These are phyloP conservation scores for Vipera latastei DNA, from an alignment of 2,797 vertebrate species.

Conservation along the genomic window DNA sequence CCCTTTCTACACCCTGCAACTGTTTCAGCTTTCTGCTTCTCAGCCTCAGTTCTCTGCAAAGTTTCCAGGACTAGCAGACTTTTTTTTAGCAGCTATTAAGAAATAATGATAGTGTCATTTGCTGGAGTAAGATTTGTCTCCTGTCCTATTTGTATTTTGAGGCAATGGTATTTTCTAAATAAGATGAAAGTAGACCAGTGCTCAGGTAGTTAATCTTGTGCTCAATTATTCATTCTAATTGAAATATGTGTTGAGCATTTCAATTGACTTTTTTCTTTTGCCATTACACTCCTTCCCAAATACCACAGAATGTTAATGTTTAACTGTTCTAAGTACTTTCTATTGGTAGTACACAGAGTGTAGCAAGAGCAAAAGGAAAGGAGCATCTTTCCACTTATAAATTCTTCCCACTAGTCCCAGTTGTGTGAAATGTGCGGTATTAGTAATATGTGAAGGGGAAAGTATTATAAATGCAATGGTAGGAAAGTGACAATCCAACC, in stretches of 20 bases:
- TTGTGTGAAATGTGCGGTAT: neutral
- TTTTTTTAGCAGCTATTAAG: neutral
- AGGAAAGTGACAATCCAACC: neutral
- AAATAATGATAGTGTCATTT: neutral
- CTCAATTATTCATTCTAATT: constrained; percentile 53
- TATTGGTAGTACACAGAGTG: too few relatives aligned
- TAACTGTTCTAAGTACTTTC: constrained; percentile 31
- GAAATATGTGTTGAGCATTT: constrained; percentile 55
- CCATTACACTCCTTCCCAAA: constrained; percentile 47
- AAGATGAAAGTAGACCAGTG: neutral
- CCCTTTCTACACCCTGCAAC: neutral
- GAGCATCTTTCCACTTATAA: neutral
- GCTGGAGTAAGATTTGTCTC: constrained; percentile 18
- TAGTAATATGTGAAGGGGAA: neutral
- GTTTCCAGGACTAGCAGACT: neutral
- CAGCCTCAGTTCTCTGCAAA: neutral
- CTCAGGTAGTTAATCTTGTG: constrained; percentile 14
- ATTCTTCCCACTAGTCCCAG: neutral
- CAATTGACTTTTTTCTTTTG: constrained; percentile 43
- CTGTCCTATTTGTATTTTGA: neutral
- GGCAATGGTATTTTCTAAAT: neutral
- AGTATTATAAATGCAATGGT: neutral
- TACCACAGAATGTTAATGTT: constrained; percentile 56
- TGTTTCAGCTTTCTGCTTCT: neutral
- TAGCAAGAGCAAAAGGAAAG: neutral